A percentile compares a stretch with the other conserved stretches of the same genome.
Evolutionary conservation across 1,140 invertebrate species (phyloP).

Genomic region (Brachionus manjavacas): DNA sequence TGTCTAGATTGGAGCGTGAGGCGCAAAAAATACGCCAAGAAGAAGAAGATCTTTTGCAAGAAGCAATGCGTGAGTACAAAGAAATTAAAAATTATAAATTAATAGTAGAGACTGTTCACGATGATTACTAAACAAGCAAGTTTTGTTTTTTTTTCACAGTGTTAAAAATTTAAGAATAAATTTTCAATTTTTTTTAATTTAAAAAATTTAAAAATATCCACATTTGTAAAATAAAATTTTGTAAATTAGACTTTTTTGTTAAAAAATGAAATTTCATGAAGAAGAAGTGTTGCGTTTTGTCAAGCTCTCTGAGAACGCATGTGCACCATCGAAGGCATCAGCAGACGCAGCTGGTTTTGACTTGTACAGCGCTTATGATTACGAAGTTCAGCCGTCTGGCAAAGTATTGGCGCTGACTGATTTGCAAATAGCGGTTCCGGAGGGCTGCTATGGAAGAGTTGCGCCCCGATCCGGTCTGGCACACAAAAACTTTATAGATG

Average conservation of each 20-base stretch:
- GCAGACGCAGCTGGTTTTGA: conserved; percentile 40
- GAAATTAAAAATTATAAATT: conserved; percentile 14
- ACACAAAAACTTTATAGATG: conserved; percentile 89
- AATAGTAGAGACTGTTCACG: background rate
- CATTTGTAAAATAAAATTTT: conserved; percentile 3
- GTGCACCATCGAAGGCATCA: background rate
- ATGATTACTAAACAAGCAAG: conserved; percentile 5
- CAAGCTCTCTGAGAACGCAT: conserved; percentile 4
- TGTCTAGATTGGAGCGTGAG: background rate
- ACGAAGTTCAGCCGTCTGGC: conserved; percentile 31
- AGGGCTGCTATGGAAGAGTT: conserved; percentile 86
- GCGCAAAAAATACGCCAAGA: background rate
- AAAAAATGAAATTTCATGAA: conserved; percentile 35
- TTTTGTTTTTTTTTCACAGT: background rate
- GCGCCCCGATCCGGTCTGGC: conserved; percentile 93
- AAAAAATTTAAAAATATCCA: background rate
- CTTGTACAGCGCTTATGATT: conserved; percentile 35
- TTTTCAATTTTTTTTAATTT: background rate
- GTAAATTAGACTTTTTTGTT: background rate
- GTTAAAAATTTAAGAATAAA: background rate
- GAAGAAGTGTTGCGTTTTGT: conserved; percentile 25
- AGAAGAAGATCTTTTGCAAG: background rate
- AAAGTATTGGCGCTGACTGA: conserved; percentile 65
- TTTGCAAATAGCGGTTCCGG: conserved; percentile 69
- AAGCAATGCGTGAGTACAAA: background rate